Evolutionary conservation across 2,888 invertebrate species (phyloP), one percentile per base, ranked within the genome.

Genomic region (Phymatocera aterrima): DNA sequence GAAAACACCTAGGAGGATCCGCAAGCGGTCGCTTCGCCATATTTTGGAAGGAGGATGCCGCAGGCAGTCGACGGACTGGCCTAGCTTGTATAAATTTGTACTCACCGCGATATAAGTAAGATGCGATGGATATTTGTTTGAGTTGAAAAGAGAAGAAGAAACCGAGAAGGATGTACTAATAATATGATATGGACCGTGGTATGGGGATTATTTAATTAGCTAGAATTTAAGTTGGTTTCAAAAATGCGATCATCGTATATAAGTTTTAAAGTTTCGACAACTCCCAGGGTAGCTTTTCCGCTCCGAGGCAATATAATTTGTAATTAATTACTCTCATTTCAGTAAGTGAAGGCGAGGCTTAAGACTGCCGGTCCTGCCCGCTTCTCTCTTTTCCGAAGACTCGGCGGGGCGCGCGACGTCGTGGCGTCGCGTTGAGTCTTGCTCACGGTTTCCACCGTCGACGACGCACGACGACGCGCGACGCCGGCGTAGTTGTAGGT

Each of bases 311-410:
- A 74, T 78, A 61, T 78, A 57, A 74, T 78, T 74, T 74, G 43
- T 57, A 70, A 78, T 78, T 78, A 78, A 78, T 78, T 78, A 72
- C 78, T 74, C 72, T 72, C 78, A 78, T 78, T 78, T 78, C 70
- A 68, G 60, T 78, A 57, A 78, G 78, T 72, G 74, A 60, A 48
- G 48, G 70, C 61, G 70, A 70, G 65, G 57, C 68, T 70, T 78
- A 68, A 78, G 68, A 68, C 54, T 51, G 24, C 54, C 68, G 77
- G n/a, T n/a, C n/a, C n/a, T n/a, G n/a, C n/a, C n/a, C n/a, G n/a
- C n/a, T n/a, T n/a, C n/a, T n/a, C 77, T 78, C 48, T 68, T 78
- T 68, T 60, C 57, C 75, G 57, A n/a, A n/a, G 40, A 43, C 28
- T 34, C 15, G 12, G 65, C 68, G 28, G 34, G 34, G 68, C 68